These are phyloP conservation scores for Xiphias gladius DNA, from an alignment of 2,113 vertebrate species.

Conservation along the genomic window DNA sequence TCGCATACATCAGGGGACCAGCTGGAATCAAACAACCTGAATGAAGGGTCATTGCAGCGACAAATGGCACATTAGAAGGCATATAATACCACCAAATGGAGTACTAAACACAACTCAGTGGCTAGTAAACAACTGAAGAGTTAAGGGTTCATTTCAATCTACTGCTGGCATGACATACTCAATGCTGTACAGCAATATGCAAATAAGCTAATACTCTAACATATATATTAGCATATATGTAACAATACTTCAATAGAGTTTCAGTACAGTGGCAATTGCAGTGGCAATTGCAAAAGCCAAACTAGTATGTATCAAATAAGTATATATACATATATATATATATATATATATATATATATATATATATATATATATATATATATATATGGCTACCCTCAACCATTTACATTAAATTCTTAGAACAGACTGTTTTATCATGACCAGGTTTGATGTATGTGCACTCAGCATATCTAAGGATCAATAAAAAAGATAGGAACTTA, in stretches of 20 bases:
- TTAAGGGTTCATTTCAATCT: background rate
- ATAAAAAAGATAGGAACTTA: background rate
- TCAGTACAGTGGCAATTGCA: background rate
- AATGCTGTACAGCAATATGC: background rate
- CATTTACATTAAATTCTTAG: background rate
- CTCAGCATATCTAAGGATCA: too few relatives aligned
- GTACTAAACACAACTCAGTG: background rate
- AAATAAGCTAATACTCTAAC: background rate
- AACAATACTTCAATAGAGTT: background rate
- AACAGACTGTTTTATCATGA: background rate
- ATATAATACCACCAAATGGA: slow-evolving; percentile 31
- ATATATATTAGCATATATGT: too few relatives aligned
- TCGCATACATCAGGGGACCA: slow-evolving; percentile 49
- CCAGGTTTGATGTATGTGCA: background rate
- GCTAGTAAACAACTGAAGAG: background rate
- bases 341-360: background rate
- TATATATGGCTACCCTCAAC: background rate
- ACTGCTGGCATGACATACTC: background rate
- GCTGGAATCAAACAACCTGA: slow-evolving; percentile 47
- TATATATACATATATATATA: too few relatives aligned
- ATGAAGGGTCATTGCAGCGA: slow-evolving; percentile 38
- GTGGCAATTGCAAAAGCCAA: background rate
- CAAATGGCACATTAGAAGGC: slow-evolving; percentile 38
- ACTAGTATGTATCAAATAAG: background rate
- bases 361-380: too few relatives aligned